A percentile compares a stretch with the other conserved stretches of the same genome.
These are phyloP conservation scores for Polydrusus pterygomalis DNA, from an alignment of 2,888 invertebrate genomes.

Conservation along the genomic window DNA sequence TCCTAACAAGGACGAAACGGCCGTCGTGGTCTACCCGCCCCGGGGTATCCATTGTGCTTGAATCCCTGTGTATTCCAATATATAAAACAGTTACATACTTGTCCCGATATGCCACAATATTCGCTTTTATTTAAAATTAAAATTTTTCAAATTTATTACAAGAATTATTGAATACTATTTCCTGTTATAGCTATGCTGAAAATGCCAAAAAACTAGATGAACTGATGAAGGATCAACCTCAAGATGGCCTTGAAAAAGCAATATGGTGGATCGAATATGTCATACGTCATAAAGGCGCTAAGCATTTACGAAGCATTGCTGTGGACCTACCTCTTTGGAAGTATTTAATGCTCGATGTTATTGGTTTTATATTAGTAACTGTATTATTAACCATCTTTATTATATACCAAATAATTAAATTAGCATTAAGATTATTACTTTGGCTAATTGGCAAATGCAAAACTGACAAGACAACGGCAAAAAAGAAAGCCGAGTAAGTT, in stretches of 20 bases:
- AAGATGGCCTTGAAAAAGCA: conserved; percentile 59
- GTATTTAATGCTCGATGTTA: conserved; percentile 71
- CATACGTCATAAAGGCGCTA: conserved; percentile 70
- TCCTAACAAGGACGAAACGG: too few relatives aligned
- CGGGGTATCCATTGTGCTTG: too few relatives aligned
- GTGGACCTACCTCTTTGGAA: conserved; percentile 70
- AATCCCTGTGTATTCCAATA: too few relatives aligned
- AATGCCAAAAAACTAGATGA: conserved; percentile 56
- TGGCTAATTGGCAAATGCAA: background rate
- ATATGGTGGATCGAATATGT: conserved; percentile 73
- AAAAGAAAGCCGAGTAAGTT: conserved; percentile 15
- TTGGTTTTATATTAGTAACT: conserved; percentile 54
- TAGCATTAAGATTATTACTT: background rate
- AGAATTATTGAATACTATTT: too few relatives aligned
- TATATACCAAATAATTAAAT: conserved; percentile 11
- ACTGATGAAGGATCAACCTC: conserved; percentile 58
- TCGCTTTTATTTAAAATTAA: too few relatives aligned
- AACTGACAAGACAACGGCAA: background rate
- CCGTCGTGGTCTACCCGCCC: too few relatives aligned
- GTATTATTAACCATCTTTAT: conserved; percentile 13
- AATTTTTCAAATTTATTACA: too few relatives aligned
- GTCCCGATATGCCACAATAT: too few relatives aligned
- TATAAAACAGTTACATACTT: too few relatives aligned
- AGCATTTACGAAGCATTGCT: conserved; percentile 71
- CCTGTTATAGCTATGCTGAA: conserved; percentile 55